Percentiles rank a stretch among this genome's conserved stretches.
These are phyloP conservation scores for Actinostola sp. DNA, from an alignment of 92 coral and sea anemone genomes.

Conservation along the genomic window DNA sequence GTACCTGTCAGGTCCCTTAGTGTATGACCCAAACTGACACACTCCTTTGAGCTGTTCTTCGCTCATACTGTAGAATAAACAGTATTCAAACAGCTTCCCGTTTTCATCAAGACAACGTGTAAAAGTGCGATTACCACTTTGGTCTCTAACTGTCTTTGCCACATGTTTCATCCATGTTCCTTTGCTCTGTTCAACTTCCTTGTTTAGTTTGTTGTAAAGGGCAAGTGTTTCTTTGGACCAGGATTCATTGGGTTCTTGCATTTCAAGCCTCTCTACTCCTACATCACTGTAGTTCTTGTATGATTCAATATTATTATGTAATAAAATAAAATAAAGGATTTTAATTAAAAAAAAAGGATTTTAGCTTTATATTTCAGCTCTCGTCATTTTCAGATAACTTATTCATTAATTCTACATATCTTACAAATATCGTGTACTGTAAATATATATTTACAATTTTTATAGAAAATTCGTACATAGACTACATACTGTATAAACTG, in stretches of 20 bases:
- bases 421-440: no score
- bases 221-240: slow-evolving; percentile 61
- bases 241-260: slow-evolving; percentile 67
- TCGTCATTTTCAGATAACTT: no score
- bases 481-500: no score
- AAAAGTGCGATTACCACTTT: slow-evolving; percentile 61
- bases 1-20: slow-evolving; percentile 82
- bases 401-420: no score
- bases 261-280: no score
- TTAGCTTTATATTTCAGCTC: no score
- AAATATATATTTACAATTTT: no score
- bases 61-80: slow-evolving; percentile 52
- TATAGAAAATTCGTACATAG: no score
- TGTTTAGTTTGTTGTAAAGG: slow-evolving; percentile 58
- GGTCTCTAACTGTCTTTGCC: not conserved
- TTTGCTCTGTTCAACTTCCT: slow-evolving; percentile 48
- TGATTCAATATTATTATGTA: no score
- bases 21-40: slow-evolving; percentile 83
- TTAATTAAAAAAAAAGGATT: no score
- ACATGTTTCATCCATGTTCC: slow-evolving; percentile 59
- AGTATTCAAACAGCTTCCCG: slow-evolving; percentile 81
- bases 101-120: slow-evolving; percentile 45
- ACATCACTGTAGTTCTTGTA: no score
- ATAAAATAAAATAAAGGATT: no score
- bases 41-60: slow-evolving; percentile 67